Evolutionary conservation across 1,140 invertebrate genomes (phyloP), one percentile per base, ranked within the genome.

Genomic region (Macrosteles quadrilineatus): DNA sequence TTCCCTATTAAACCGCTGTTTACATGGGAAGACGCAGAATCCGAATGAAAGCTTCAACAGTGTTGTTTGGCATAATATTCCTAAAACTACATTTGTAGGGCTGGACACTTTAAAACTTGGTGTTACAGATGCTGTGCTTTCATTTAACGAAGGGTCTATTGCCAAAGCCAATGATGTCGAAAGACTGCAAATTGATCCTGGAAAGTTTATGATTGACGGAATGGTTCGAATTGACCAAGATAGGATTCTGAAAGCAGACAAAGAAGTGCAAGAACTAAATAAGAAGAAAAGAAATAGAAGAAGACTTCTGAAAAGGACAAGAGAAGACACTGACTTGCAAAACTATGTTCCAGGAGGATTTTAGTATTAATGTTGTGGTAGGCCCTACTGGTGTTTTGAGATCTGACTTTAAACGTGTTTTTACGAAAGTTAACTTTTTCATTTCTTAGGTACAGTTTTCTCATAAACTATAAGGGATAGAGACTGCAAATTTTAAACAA

Each of bases 51-150:
- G 66, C 36, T 45, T 66, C 25, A 66, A 40, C 31, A 66, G 31
- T 45, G 21, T 40, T 23, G 43, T 36, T 36, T 14, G 4, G 4
- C 32, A 36, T 36, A 36, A 6, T 36, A 6, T 36, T 36, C 32
- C 14, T 14, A 36, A 6, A 36, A 36, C 14, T 14, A 36, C 4
- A 36, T 6, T 36, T 36, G 17, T 71, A 64, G 55, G 57, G 50
- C 72, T 69, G 63, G 19, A 63, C 12, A 45, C 67, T 27, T 53
- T 75, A n/a, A 69, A 75, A 71, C 71, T 73, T 53, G 73, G 71
- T 30, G 68, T 70, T 62, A 62, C 45, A 30, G 31, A 40, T 27
- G 69, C 63, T 55, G 63, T 66, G 12, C 21, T 36, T 32, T 14
- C 36, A 21, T 66, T 67, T 53, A 67, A 67, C 1, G 40, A 45